Conservation (phyloP, 2,888 invertebrate species). For the Trypoxylon attenuatum region DNA sequence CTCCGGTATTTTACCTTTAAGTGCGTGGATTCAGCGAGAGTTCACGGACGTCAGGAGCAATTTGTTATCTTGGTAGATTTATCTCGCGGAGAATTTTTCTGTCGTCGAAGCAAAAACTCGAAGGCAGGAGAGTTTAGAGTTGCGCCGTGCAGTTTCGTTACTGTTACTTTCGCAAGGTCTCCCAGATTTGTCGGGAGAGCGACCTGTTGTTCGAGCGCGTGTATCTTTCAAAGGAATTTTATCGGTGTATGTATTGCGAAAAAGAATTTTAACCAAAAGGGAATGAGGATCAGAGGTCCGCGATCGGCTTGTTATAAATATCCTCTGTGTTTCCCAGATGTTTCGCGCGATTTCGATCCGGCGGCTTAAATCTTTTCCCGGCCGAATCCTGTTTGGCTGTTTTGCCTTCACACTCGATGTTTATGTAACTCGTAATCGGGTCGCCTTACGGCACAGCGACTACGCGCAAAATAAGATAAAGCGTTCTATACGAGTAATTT, state of each 20-base stretch:
- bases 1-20: too few species aligned
- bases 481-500: too few species aligned
- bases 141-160: neutral
- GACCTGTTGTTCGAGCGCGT: neutral
- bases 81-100: neutral
- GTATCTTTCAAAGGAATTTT: neutral
- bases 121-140: neutral
- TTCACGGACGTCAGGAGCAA: neutral
- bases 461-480: neutral
- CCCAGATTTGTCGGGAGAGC: neutral
- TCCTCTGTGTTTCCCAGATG: neutral
- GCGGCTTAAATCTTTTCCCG: neutral
- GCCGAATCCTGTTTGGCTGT: neutral
- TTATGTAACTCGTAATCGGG: neutral
- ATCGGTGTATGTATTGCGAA: neutral
- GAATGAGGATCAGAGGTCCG: neutral
- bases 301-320: neutral
- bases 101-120: neutral
- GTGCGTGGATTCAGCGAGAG: too few species aligned
- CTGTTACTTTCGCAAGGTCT: neutral
- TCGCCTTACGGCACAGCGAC: neutral
- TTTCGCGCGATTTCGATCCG: neutral
- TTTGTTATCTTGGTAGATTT: neutral
- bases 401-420: neutral
- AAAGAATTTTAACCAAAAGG: neutral